Conservation (phyloP, 2,113 vertebrate genomes). For the Erythrocercus mccallii region DNA sequence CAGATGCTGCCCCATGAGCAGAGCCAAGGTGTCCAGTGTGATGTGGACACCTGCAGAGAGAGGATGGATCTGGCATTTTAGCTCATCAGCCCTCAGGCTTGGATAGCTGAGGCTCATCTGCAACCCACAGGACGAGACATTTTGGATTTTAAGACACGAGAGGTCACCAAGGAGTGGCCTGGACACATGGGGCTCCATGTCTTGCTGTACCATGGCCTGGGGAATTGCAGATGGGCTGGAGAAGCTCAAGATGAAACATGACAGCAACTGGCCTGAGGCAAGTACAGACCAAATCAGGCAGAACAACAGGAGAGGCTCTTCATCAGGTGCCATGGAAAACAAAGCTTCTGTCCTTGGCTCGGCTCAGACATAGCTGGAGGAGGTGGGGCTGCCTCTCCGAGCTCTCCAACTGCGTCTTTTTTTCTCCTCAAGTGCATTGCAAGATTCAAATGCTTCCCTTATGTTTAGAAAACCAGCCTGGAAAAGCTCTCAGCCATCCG, state of each 20-base stretch:
- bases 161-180: neutral
- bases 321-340: slow-evolving; percentile 59
- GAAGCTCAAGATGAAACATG: neutral
- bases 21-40: neutral
- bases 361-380: slow-evolving; percentile 21
- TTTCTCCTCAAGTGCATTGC: slow-evolving; percentile 1
- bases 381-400: slow-evolving; percentile 12
- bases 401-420: neutral
- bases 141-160: neutral
- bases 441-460: slow-evolving; percentile 1
- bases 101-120: neutral
- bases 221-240: slow-evolving; percentile 37
- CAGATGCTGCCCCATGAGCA: neutral
- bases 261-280: slow-evolving; percentile 26
- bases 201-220: neutral
- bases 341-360: slow-evolving; percentile 46
- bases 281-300: slow-evolving; percentile 14
- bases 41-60: neutral
- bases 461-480: neutral
- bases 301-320: slow-evolving; percentile 28
- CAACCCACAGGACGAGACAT: rapidly evolving
- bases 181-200: neutral
- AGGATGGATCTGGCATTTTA: neutral
- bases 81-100: neutral
- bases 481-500: neutral